These are phyloP conservation scores for Heliornis fulica DNA, from an alignment of 2,113 vertebrate genomes.

Conservation along the genomic window DNA sequence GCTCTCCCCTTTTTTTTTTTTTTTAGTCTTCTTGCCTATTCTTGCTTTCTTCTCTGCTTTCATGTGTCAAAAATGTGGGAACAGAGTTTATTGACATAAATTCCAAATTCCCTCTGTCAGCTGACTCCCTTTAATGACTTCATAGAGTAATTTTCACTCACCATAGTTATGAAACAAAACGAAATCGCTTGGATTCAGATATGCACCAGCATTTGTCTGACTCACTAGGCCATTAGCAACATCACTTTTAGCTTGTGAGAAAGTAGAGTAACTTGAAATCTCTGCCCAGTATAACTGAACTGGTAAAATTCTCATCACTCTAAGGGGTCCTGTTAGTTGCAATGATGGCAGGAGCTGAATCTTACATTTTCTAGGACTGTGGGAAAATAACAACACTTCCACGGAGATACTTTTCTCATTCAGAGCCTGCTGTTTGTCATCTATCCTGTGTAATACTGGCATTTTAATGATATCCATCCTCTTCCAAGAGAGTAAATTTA, in stretches of 20 bases:
- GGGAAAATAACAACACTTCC: background rate
- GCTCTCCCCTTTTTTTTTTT: background rate
- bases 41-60: background rate
- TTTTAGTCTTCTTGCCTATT: background rate
- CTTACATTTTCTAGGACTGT: background rate
- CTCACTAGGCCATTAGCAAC: background rate
- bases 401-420: background rate
- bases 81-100: background rate
- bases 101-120: background rate
- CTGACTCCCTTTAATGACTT: background rate
- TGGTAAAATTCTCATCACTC: background rate
- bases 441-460: background rate
- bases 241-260: background rate
- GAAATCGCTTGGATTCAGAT: background rate
- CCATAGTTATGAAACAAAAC: background rate
- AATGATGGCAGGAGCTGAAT: background rate
- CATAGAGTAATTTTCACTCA: background rate
- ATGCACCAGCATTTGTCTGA: background rate
- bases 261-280: background rate
- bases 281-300: background rate
- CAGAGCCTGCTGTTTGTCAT: background rate
- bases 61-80: background rate
- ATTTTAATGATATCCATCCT: background rate
- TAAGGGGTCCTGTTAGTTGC: background rate
- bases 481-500: background rate